A percentile compares a stretch with the other conserved stretches of the same genome.
phyloP scores from a whole-genome alignment of 2,797 vertebrate genomes.

The Mormyrops boulengeri region DNA sequence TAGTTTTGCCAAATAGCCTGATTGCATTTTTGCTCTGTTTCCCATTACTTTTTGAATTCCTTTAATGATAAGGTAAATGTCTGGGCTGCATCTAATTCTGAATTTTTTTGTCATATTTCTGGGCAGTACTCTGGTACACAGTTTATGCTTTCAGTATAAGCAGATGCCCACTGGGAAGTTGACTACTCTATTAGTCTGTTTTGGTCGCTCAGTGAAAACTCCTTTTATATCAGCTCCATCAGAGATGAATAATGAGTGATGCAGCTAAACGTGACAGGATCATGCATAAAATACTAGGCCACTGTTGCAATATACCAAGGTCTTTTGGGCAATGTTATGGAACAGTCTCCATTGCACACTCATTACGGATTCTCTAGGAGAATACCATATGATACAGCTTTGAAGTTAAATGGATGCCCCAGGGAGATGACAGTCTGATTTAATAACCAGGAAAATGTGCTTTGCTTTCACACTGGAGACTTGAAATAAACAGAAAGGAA shows the following conservation, averaged over 20 bases:
- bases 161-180: neutral
- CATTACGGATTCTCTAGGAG: neutral
- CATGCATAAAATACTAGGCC: neutral
- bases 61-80: neutral
- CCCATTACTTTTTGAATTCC: neutral
- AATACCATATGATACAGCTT: neutral
- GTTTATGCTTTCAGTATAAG: neutral
- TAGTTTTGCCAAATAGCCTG: neutral
- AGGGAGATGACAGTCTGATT: neutral
- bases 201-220: neutral
- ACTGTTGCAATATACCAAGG: neutral
- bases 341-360: neutral
- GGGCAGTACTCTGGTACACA: neutral
- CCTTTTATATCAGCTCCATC: neutral
- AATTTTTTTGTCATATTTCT: neutral
- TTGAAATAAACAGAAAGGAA: neutral
- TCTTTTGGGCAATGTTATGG: neutral
- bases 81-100: neutral
- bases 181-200: neutral
- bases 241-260: conserved; percentile 2
- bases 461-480: conserved; percentile 3
- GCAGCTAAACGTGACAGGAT: neutral
- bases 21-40: neutral
- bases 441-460: conserved; percentile 6
- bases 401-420: neutral